Percentiles rank a stretch among this genome's conserved stretches.
These are phyloP conservation scores for Excalfactoria chinensis DNA, from an alignment of 2,113 vertebrate genomes.

Conservation along the genomic window DNA sequence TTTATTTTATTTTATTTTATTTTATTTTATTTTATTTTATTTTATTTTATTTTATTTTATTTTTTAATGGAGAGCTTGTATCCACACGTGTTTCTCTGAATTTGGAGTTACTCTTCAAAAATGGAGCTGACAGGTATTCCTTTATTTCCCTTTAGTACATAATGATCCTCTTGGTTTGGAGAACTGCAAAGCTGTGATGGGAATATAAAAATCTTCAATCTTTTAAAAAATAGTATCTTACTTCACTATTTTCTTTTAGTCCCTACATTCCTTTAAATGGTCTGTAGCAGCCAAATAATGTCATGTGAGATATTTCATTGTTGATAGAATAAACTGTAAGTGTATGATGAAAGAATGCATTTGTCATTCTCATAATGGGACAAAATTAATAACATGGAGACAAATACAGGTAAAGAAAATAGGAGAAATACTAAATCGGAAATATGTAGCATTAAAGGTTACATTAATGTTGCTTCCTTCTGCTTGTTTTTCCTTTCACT, in stretches of 20 bases:
- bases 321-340: neutral
- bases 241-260: neutral
- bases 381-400: neutral
- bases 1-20: no score
- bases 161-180: neutral
- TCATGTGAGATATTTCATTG: neutral
- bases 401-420: neutral
- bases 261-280: neutral
- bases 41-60: no score
- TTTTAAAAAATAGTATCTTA: neutral
- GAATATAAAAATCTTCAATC: neutral
- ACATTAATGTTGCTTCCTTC: neutral
- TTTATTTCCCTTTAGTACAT: neutral
- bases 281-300: neutral
- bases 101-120: neutral
- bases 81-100: neutral
- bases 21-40: no score
- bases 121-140: neutral
- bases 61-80: neutral
- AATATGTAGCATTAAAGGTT: neutral
- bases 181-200: neutral
- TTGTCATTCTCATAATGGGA: neutral
- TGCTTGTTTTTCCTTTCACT: slow-evolving; percentile 36
- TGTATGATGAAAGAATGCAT: neutral
- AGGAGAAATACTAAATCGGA: neutral